These are phyloP conservation scores for Lordiphosa mommai DNA, from an alignment of 1,140 invertebrate genomes.

Conservation along the genomic window DNA sequence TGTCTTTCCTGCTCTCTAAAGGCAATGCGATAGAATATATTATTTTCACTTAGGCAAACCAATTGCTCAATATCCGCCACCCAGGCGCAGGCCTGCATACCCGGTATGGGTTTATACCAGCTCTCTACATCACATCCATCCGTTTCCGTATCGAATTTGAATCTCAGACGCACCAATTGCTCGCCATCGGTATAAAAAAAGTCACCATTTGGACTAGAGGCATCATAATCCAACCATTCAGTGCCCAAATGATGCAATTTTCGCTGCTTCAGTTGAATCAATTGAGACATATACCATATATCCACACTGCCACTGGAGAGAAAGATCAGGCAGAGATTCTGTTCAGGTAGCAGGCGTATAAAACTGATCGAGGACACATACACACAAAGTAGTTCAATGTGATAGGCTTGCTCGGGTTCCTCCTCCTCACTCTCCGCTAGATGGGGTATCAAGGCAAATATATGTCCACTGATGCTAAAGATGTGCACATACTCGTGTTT, in stretches of 20 bases:
- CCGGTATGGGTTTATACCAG: constrained; percentile 31
- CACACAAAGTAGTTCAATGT: constrained; percentile 50
- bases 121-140: constrained; percentile 47
- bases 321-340: constrained; percentile 50
- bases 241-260: constrained; percentile 43
- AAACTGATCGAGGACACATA: constrained; percentile 45
- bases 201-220: constrained; percentile 29
- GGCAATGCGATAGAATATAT: constrained; percentile 65
- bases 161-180: constrained; percentile 45
- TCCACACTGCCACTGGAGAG: constrained; percentile 62
- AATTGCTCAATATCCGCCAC: constrained; percentile 47
- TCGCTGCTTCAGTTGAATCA: constrained; percentile 35
- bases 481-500: constrained; percentile 33
- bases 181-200: constrained; percentile 66
- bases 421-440: neutral
- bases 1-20: constrained; percentile 18
- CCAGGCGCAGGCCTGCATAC: constrained; percentile 63
- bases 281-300: constrained; percentile 63
- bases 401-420: constrained; percentile 15
- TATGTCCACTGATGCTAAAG: constrained; percentile 49
- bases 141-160: constrained; percentile 32
- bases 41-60: constrained; percentile 68
- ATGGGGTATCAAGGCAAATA: constrained; percentile 39
- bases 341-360: constrained; percentile 38
- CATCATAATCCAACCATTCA: constrained; percentile 57